Conservation (phyloP, 2,113 vertebrate genomes). For the Spea bombifrons region DNA sequence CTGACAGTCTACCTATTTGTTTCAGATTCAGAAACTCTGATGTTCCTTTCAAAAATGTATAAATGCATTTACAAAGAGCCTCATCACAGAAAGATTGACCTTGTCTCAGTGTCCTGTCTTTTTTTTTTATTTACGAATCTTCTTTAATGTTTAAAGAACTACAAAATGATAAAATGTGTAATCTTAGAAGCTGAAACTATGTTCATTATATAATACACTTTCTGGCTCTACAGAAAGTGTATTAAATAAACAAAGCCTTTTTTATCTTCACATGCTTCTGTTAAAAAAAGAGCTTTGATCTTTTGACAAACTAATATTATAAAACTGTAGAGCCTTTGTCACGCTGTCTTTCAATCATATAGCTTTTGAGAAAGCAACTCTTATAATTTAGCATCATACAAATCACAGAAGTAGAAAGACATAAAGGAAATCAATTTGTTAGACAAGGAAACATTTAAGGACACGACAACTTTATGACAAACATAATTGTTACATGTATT, state of each 20-base stretch:
- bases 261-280: constrained; percentile 34
- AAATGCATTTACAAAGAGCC: constrained; percentile 33
- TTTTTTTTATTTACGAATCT: constrained; percentile 24
- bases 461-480: no score
- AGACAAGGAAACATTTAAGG: background rate
- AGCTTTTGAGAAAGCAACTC: constrained; percentile 1
- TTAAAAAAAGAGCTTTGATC: constrained; percentile 33
- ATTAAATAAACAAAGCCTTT: constrained; percentile 35
- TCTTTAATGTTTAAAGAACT: constrained; percentile 39
- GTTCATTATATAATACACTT: constrained; percentile 37
- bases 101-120: constrained; percentile 19
- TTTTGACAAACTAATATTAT: constrained; percentile 40
- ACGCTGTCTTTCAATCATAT: constrained; percentile 30
- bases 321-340: constrained; percentile 27
- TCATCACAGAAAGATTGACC: constrained; percentile 24
- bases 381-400: constrained; percentile 27
- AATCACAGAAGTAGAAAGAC: constrained; percentile 5
- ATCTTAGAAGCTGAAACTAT: constrained; percentile 11
- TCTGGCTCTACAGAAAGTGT: constrained; percentile 20
- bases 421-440: background rate
- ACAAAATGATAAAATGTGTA: constrained; percentile 19
- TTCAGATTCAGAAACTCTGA: constrained; percentile 19
- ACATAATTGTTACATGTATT: background rate
- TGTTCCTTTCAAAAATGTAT: constrained; percentile 14
- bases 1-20: constrained; percentile 20